Evolutionary conservation across 2,888 invertebrate species (phyloP), one percentile per base, ranked within the genome.

Genomic region (Hypercompe scribonia): DNA sequence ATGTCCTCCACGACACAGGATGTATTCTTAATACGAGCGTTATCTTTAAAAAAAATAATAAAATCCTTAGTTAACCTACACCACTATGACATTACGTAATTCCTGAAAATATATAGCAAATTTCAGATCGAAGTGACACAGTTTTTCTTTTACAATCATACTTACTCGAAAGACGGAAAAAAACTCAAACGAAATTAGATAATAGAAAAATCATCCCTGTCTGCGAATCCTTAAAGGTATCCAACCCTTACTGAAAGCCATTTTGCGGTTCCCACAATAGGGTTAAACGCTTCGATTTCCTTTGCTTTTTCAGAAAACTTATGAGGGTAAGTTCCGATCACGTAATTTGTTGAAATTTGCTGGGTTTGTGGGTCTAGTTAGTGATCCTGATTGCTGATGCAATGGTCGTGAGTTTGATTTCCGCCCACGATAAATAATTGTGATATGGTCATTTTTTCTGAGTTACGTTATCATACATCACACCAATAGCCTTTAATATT

Each of bases 231-330:
- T 68, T 65, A 33, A 65, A 61, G 58, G 42, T 63, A 58, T 42
- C 21, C 69, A 34, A 11, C 21, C 31, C 42, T 66, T 54, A 68
- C 39, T 34, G 39, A 70, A 28, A 58, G 54, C 65, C 42, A 70
- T 75, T 72, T 67, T 54, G 65, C 58, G 68, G 65, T 54, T 65
- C 50, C 7, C 24, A 74, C 83, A 83, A 80, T 67, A 73, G 63
- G 66, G 39, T 24, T 33, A 61, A 58, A 31, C 21, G 66, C 72
- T 68, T 46, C 71, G 69, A 74, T 72, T 74, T 70, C 33, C 70
- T 74, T 68, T 31, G 31, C 42, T 65, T 77, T 70, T 69, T 69
- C 66, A 34, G n/a, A n/a, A 13, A 65, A 39, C 65, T 66, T 73
- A 66, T 66, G 54, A 33, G 58, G 61, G 65, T 69, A 58, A 39